Evolutionary conservation across 1,140 invertebrate species (phyloP).

Genomic region (Pissodes strobi): DNA sequence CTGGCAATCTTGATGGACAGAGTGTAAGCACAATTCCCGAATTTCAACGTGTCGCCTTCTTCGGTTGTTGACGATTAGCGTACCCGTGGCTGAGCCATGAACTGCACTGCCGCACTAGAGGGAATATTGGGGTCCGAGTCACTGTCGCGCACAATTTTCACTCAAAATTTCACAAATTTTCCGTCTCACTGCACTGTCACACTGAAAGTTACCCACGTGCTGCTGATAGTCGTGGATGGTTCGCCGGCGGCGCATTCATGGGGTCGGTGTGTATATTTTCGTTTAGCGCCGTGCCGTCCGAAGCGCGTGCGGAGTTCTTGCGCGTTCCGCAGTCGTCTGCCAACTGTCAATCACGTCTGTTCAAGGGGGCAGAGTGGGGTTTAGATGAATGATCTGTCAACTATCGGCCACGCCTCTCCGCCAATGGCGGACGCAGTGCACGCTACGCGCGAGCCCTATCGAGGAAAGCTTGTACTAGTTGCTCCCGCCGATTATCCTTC

Average conservation of each 20-base stretch:
- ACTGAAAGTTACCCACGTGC: conserved; percentile 42
- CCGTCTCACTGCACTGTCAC: conserved; percentile 49
- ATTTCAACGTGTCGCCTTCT: conserved; percentile 39
- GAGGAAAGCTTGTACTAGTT: conserved; percentile 27
- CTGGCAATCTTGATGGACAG: conserved; percentile 15
- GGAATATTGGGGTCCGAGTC: conserved; percentile 39
- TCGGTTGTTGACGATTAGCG: conserved; percentile 46
- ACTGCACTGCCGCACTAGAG: conserved; percentile 63
- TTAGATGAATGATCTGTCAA: conserved; percentile 57
- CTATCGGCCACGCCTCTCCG: conserved; percentile 46
- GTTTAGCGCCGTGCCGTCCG: conserved; percentile 45
- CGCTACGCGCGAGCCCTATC: conserved; percentile 45
- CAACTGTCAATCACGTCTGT: conserved; percentile 68
- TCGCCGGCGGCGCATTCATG: conserved; percentile 42
- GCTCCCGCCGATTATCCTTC: conserved; percentile 35
- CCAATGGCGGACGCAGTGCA: conserved; percentile 49
- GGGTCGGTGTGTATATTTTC: conserved; percentile 44
- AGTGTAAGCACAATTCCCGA: conserved; percentile 14
- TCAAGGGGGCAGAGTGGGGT: conserved; percentile 60
- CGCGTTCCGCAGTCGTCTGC: conserved; percentile 68
- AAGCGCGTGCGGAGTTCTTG: conserved; percentile 59
- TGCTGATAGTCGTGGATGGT: conserved; percentile 33
- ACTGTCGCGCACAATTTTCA: conserved; percentile 54
- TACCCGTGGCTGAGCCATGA: conserved; percentile 70
- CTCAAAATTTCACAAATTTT: conserved; percentile 35